Conservation (phyloP, 92 coral and sea anemone genomes). For the Siderastrea radians region DNA sequence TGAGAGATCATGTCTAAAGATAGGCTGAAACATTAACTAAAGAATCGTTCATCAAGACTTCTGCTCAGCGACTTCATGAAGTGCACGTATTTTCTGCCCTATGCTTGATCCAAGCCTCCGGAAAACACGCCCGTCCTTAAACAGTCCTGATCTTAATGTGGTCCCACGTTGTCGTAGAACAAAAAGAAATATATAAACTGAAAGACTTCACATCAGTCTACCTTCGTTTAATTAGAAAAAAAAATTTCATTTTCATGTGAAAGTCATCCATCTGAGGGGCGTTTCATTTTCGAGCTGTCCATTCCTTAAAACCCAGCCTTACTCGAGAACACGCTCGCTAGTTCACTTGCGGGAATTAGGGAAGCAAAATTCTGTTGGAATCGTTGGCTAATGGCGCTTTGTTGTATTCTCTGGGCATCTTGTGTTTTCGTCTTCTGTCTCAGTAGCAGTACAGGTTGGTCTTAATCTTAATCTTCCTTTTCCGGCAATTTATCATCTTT, state of each 20-base stretch:
- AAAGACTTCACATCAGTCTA: neutral
- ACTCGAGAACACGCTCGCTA: neutral
- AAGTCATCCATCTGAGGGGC: neutral
- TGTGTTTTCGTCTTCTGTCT: neutral
- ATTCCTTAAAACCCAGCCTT: neutral
- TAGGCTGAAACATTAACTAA: too few relatives aligned
- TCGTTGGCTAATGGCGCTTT: neutral
- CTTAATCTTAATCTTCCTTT: neutral
- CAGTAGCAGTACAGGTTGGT: neutral
- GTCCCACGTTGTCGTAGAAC: too few relatives aligned
- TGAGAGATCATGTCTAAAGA: too few relatives aligned
- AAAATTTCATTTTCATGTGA: slow-evolving; percentile 16
- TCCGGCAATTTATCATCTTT: neutral
- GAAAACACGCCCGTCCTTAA: too few relatives aligned
- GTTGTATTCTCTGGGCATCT: neutral
- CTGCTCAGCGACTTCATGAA: too few relatives aligned
- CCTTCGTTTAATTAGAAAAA: neutral
- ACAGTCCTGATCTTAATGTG: too few relatives aligned
- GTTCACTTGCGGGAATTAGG: neutral
- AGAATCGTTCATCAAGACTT: too few relatives aligned
- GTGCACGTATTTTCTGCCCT: too few relatives aligned
- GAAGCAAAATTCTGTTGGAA: neutral
- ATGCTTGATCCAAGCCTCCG: too few relatives aligned
- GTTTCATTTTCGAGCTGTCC: slow-evolving; percentile 16
- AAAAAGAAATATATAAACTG: neutral